A percentile compares a stretch with the other conserved stretches of the same genome.
These are phyloP conservation scores for Ursus arctos DNA, from an alignment of 2,113 vertebrate species.

Conservation along the genomic window DNA sequence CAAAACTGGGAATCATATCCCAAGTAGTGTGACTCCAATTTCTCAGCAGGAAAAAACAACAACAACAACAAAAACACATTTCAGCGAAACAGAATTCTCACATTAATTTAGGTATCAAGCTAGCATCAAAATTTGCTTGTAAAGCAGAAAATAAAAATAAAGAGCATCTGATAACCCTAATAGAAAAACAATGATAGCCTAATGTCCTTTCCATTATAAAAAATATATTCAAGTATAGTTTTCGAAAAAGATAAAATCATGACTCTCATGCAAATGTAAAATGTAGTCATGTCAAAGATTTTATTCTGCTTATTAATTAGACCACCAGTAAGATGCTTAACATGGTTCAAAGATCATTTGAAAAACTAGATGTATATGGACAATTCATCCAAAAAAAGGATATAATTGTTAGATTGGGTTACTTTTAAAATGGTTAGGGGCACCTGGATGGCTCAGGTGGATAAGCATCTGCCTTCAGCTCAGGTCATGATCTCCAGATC, in stretches of 20 bases:
- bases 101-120: background rate
- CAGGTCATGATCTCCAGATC: too few relatives aligned
- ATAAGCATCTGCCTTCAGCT: too few relatives aligned
- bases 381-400: background rate
- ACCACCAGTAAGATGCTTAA: background rate
- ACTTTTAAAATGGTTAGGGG: background rate
- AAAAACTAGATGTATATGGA: background rate
- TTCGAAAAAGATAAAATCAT: background rate
- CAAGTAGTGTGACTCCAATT: background rate
- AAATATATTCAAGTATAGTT: background rate
- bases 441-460: too few relatives aligned
- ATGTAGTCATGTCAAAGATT: background rate
- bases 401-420: background rate
- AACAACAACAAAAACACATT: background rate
- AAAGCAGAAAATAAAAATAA: conserved; percentile 22
- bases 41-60: background rate
- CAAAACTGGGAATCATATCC: background rate
- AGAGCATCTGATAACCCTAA: background rate
- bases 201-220: background rate
- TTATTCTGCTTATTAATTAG: background rate
- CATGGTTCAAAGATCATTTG: background rate
- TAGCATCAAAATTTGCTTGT: background rate
- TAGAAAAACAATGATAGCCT: background rate
- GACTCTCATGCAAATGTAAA: background rate
- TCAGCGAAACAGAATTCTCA: background rate